These are phyloP conservation scores for Lithophane semibrunnea DNA, from an alignment of 2,888 invertebrate genomes.

Conservation along the genomic window DNA sequence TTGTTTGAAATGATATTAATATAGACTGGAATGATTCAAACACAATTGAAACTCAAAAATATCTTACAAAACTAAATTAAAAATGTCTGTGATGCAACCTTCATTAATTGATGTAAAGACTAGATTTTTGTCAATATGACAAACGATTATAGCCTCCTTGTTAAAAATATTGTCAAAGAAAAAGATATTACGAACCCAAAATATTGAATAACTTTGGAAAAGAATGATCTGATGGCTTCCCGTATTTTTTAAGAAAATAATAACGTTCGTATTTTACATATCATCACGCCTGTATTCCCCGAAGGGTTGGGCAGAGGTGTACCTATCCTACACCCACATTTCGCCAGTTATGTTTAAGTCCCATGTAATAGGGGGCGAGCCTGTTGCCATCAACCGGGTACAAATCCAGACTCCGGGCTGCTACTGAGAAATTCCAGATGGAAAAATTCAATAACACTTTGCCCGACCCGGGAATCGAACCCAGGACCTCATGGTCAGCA, in stretches of 20 bases:
- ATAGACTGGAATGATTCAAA: constrained; percentile 34
- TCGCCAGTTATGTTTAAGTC: neutral
- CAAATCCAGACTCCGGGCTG: neutral
- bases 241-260: neutral
- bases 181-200: constrained; percentile 24
- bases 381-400: neutral
- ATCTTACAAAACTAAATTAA: neutral
- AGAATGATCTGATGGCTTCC: neutral
- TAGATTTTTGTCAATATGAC: constrained; percentile 30
- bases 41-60: neutral
- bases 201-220: constrained; percentile 35
- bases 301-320: neutral
- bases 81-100: neutral
- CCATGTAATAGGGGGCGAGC: neutral
- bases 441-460: neutral
- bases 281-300: neutral
- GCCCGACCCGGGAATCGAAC: neutral
- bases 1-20: neutral
- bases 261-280: neutral
- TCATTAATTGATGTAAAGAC: neutral
- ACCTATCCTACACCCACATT: neutral
- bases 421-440: neutral
- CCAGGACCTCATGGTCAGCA: neutral
- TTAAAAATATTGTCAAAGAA: neutral
- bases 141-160: neutral